Base-by-base conservation (phyloP, 1,140 invertebrate species). In the Hylaeus anthracinus region DNA sequence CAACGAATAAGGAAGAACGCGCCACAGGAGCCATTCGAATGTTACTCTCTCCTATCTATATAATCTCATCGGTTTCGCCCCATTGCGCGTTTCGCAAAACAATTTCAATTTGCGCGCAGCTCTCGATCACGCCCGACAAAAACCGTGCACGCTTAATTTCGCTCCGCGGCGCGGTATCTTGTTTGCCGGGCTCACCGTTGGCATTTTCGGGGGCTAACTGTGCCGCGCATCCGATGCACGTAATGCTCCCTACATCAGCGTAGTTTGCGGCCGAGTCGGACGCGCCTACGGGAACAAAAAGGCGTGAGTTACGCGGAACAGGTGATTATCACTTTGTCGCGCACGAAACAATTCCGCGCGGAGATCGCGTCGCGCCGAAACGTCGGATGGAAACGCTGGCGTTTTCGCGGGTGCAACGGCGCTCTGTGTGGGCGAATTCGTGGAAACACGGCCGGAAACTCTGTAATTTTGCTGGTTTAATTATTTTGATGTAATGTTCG, bases 61-160 rank as follows among this genome's bases (percentile, higher is more conserved):
- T 26, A 26, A 26, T 26, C 0, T 26, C 26, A 26, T 26, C 26
- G 26, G 26, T 26, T 26, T 26, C 26, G 0, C 26, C 26, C 26
- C 26, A 26, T 26, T 26, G 26, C 43, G 6, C 5, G 14, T 37
- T 8, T 12, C 43, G 43, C 51, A 66, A 80, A 80, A 80, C 72
- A 80, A 74, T 74, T 74, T 74, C 78, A 80, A 80, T 80, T 80
- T 74, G 37, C 63, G 37, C 41, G 43, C n/a, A 5, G 55, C 26
- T 26, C 5, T 10, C 43, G 9, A 51, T 14, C 43, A 37, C 5
- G 5, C 43, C 1, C 45, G 3, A 26, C 65, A 80, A 80, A 80
- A 80, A 80, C n/a, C 58, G 64, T 63, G 55, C 72, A 61, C 63
- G 79, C 72, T 80, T 80, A 80, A 80, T 80, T 80, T 80, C 72